Conservation (phyloP, 2,113 vertebrate genomes). For the Sinocyclocheilus rhinocerous region DNA sequence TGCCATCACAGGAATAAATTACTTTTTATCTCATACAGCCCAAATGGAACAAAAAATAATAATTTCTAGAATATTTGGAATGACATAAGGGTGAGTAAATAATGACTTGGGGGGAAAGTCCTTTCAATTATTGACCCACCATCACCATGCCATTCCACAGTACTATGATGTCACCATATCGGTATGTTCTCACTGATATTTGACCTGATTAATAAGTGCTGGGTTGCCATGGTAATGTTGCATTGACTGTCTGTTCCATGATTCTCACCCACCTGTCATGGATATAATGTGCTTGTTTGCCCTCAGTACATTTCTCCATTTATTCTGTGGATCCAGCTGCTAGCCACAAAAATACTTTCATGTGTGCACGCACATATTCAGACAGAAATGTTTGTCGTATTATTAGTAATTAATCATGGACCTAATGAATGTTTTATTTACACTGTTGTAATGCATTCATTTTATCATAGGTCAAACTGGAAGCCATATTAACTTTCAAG, state of each 20-base stretch:
- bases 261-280: not conserved
- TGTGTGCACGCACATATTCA: not conserved
- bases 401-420: not conserved
- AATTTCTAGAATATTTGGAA: not conserved
- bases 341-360: not conserved
- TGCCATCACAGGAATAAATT: too few relatives aligned
- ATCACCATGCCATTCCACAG: not conserved
- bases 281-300: slow-evolving; percentile 7
- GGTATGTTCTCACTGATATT: not conserved
- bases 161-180: slow-evolving; percentile 2
- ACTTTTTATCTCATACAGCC: not conserved
- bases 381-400: not conserved
- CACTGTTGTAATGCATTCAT: not conserved
- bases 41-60: not conserved
- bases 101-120: not conserved
- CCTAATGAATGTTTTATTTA: not conserved
- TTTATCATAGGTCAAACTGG: not conserved
- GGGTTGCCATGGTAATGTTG: slow-evolving; percentile 1
- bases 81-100: not conserved
- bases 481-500: not conserved
- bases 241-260: not conserved
- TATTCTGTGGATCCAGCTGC: slow-evolving; percentile 3
- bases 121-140: not conserved
- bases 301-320: not conserved
- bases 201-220: not conserved